These are phyloP conservation scores for Spondyliosoma cantharus DNA, from an alignment of 2,797 vertebrate species.

Conservation along the genomic window DNA sequence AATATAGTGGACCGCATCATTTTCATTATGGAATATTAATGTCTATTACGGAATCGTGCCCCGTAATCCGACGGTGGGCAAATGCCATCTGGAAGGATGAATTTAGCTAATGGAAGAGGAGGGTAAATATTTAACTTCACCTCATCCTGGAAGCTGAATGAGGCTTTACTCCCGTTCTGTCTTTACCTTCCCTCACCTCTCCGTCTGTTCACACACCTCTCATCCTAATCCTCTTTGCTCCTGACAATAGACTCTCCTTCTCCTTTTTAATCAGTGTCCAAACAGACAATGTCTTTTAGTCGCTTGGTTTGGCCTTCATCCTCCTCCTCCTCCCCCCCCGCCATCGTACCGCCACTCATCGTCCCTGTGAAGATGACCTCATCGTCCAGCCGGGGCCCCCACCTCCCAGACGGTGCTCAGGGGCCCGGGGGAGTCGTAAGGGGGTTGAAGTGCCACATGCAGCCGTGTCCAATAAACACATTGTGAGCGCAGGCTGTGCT, in stretches of 20 bases:
- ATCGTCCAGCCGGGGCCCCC: slow-evolving; percentile 51
- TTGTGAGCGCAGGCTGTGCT: slow-evolving; percentile 66
- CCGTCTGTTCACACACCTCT: slow-evolving; percentile 10
- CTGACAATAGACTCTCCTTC: slow-evolving; percentile 1
- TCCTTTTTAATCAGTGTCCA: slow-evolving; percentile 9
- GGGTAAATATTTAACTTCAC: slow-evolving; percentile 11
- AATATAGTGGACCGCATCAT: neutral
- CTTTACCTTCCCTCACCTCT: slow-evolving; percentile 24
- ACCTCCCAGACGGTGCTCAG: slow-evolving; percentile 36
- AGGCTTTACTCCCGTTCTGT: slow-evolving; percentile 1
- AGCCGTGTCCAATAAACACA: slow-evolving; percentile 65
- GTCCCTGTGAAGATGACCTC: slow-evolving; percentile 56
- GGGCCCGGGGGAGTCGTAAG: neutral
- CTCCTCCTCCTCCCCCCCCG: neutral
- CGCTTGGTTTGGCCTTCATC: neutral
- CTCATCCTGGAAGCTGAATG: neutral
- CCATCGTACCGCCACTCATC: neutral
- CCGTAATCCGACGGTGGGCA: neutral
- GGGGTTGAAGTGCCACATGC: slow-evolving; percentile 49
- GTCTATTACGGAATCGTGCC: neutral
- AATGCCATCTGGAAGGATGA: neutral
- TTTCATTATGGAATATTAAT: neutral
- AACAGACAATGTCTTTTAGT: slow-evolving; percentile 7
- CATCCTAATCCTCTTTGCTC: slow-evolving; percentile 30
- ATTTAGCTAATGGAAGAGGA: neutral